A percentile compares a stretch with the other conserved stretches of the same genome.
phyloP scores from a whole-genome alignment of 1,140 invertebrate species.

The Wiebesia pumilae region DNA sequence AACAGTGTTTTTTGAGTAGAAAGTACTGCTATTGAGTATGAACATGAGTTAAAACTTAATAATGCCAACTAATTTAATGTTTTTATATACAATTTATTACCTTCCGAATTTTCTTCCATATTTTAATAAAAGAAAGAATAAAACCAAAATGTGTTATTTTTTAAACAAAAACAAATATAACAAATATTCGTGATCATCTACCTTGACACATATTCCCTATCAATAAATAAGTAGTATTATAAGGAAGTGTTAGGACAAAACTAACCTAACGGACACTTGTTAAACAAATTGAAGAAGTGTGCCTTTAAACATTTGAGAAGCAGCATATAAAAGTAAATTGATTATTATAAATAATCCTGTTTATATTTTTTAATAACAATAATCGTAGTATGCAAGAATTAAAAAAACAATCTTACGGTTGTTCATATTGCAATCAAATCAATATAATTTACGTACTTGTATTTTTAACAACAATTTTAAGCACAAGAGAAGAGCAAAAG shows the following conservation, averaged over 20 bases:
- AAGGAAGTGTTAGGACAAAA: constrained; percentile 1
- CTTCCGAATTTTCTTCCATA: constrained; percentile 45
- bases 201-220: constrained; percentile 19
- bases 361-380: neutral
- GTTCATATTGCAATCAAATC: too few relatives aligned
- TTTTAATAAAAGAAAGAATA: constrained; percentile 24
- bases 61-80: neutral
- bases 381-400: too few relatives aligned
- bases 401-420: too few relatives aligned
- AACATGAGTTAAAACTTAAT: neutral
- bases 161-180: constrained; percentile 26
- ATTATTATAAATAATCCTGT: neutral
- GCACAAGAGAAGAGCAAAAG: too few relatives aligned
- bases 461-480: too few relatives aligned
- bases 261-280: neutral
- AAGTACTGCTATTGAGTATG: constrained; percentile 41
- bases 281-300: neutral
- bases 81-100: constrained; percentile 25
- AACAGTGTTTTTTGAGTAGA: constrained; percentile 68
- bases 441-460: too few relatives aligned
- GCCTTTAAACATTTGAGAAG: neutral
- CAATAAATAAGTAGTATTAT: neutral
- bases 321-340: neutral
- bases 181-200: neutral
- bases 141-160: neutral